Conservation (phyloP, 2,888 invertebrate species). For the Drosophila eohydei region DNA sequence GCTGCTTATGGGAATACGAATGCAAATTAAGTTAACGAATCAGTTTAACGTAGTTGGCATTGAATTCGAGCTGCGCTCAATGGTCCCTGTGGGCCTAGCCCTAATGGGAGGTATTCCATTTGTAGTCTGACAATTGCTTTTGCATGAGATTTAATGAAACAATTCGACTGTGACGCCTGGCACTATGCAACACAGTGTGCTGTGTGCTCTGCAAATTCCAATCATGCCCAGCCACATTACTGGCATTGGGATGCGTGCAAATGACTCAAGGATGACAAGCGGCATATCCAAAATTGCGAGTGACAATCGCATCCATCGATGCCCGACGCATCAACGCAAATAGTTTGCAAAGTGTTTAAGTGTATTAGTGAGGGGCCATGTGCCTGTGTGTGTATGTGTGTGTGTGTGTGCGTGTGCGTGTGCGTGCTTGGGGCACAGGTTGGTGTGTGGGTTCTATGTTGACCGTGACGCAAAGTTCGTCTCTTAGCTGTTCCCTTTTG, state of each 20-base stretch:
- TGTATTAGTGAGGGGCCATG: conserved; percentile 49
- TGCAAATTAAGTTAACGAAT: background rate
- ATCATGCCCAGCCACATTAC: conserved; percentile 39
- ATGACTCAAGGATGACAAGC: conserved; percentile 37
- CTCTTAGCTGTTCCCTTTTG: conserved; percentile 4
- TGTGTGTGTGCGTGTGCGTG: background rate
- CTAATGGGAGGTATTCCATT: background rate
- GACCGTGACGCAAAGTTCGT: conserved; percentile 44
- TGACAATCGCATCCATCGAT: conserved; percentile 32
- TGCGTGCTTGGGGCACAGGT: background rate
- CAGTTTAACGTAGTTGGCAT: background rate
- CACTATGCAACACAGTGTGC: conserved; percentile 33
- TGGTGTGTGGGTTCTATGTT: background rate
- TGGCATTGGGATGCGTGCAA: conserved; percentile 18
- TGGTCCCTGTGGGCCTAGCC: background rate
- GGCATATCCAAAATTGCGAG: conserved; percentile 22
- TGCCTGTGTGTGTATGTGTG: background rate
- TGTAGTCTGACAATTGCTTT: background rate
- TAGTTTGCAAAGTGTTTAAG: conserved; percentile 61
- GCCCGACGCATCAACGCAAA: conserved; percentile 29
- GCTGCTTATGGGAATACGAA: background rate
- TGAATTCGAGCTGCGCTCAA: background rate
- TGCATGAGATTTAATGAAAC: conserved; percentile 29
- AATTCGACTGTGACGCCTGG: conserved; percentile 22
- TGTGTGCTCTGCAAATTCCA: conserved; percentile 44